Base-by-base conservation (phyloP, 2,888 invertebrate species). In the Electrophaes corylata region DNA sequence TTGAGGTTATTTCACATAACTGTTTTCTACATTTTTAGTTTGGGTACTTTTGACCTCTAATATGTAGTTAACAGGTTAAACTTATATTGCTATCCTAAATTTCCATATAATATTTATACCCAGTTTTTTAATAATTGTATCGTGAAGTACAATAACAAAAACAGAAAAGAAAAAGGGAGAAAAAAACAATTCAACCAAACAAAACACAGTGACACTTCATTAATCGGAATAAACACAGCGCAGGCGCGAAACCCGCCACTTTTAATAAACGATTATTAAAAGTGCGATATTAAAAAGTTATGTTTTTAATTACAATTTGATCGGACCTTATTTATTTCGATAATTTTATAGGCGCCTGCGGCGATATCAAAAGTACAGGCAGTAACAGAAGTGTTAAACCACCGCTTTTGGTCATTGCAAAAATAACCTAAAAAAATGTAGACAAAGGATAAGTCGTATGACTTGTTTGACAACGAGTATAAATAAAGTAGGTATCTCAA, bases 221-320 rank as follows among this genome's bases (percentile, higher is more conserved):
- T 60, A 66, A 64, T 65, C 58, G 60, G 43, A 65, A 62, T 62
- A 54, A 69, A 64, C 65, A 62, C 67, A 62, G 66, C 66, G 69
- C 70, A 83, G 86, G 86, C 86, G 88, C 85, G 83, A 90, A 86
- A 88, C 84, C 82, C 81, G 85, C 81, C 82, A 86, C 80, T 83
- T 78, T 85, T 88, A 89, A 90, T 90, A 88, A 89, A 88, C 86
- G 83, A 83, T 85, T 87, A 89, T 88, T 90, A 89, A 88, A 91
- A n/a, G n/a, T n/a, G n/a, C n/a, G n/a, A n/a, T n/a, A n/a, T n/a
- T n/a, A n/a, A n/a, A n/a, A n/a, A 90, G 88, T 90, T 90, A 90
- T 87, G 86, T 85, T 90, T 91, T 91, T 91, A 91, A 91, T 91
- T 91, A 91, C 79, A 81, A 71, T 67, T 68, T 82, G 84, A 91